Evolutionary conservation across 2,888 invertebrate genomes (phyloP).

Genomic region (Ectemnius cavifrons): DNA sequence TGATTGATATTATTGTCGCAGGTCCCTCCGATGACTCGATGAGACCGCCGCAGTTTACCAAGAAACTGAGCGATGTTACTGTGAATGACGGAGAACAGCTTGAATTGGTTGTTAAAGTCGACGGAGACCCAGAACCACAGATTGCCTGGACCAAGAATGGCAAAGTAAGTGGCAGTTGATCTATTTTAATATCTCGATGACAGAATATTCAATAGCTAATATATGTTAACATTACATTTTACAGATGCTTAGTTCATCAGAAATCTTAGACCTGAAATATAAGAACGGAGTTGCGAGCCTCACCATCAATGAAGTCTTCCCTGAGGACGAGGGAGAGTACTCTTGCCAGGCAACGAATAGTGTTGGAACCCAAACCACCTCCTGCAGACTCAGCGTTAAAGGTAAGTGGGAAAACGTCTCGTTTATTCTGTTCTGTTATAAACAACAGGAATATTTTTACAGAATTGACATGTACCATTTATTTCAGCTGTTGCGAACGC

Average conservation of each 20-base stretch:
- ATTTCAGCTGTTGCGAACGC: conserved; percentile 83
- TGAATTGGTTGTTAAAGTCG: conserved; percentile 89
- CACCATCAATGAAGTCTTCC: conserved; percentile 95
- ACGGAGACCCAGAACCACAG: conserved; percentile 95
- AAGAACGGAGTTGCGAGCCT: conserved; percentile 93
- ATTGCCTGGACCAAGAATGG: conserved; percentile 94
- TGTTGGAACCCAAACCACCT: conserved; percentile 90
- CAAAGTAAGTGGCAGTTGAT: conserved; percentile 79
- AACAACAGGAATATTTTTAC: neutral
- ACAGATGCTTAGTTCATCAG: conserved; percentile 84
- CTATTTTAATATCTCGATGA: no score
- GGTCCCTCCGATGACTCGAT: conserved; percentile 93
- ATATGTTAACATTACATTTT: neutral
- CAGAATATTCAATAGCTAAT: neutral
- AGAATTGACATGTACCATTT: no score
- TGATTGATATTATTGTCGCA: conserved; percentile 68
- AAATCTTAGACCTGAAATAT: conserved; percentile 94
- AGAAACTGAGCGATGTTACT: conserved; percentile 86
- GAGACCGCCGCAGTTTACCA: conserved; percentile 92
- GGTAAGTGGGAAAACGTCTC: conserved; percentile 82
- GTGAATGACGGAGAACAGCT: conserved; percentile 93
- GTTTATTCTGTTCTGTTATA: neutral
- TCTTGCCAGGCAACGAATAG: conserved; percentile 95
- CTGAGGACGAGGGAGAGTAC: conserved; percentile 96
- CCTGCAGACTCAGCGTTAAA: conserved; percentile 90